Percentiles rank a stretch among this genome's conserved stretches.
These are phyloP conservation scores for Plemyria rubiginata DNA, from an alignment of 2,888 invertebrate genomes.

Conservation along the genomic window DNA sequence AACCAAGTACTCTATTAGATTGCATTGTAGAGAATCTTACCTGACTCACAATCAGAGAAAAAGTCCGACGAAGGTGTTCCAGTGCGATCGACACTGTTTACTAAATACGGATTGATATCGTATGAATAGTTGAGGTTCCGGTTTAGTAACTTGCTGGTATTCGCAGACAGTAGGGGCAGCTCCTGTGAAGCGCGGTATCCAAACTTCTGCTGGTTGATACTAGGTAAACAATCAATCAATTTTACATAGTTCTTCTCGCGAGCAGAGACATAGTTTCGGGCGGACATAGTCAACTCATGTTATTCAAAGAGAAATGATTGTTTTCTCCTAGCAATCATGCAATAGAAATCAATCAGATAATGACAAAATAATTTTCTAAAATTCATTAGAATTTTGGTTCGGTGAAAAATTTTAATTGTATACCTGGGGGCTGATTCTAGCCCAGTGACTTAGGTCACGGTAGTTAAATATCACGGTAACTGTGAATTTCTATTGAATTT, in stretches of 20 bases:
- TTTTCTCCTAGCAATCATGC: conserved; percentile 8
- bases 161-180: conserved; percentile 68
- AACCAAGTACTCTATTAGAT: neutral
- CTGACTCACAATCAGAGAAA: conserved; percentile 77
- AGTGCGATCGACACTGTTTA: conserved; percentile 64
- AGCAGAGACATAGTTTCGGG: conserved; percentile 73
- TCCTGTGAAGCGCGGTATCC: conserved; percentile 63
- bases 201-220: conserved; percentile 70
- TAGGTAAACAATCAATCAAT: conserved; percentile 73
- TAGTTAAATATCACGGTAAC: too few relatives aligned
- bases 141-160: conserved; percentile 62
- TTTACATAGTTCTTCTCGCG: conserved; percentile 72
- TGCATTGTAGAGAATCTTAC: conserved; percentile 43
- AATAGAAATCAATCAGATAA: neutral
- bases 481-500: too few relatives aligned
- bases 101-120: conserved; percentile 59
- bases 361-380: conserved; percentile 3
- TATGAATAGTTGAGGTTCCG: conserved; percentile 71
- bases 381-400: too few relatives aligned
- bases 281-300: conserved; percentile 73
- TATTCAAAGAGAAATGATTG: conserved; percentile 5
- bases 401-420: too few relatives aligned
- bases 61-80: conserved; percentile 78
- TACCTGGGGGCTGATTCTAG: too few relatives aligned
- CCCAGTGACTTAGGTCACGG: too few relatives aligned